A percentile compares a stretch with the other conserved stretches of the same genome.
These are phyloP conservation scores for Perdita meconis DNA, from an alignment of 2,888 invertebrate species.

Conservation along the genomic window DNA sequence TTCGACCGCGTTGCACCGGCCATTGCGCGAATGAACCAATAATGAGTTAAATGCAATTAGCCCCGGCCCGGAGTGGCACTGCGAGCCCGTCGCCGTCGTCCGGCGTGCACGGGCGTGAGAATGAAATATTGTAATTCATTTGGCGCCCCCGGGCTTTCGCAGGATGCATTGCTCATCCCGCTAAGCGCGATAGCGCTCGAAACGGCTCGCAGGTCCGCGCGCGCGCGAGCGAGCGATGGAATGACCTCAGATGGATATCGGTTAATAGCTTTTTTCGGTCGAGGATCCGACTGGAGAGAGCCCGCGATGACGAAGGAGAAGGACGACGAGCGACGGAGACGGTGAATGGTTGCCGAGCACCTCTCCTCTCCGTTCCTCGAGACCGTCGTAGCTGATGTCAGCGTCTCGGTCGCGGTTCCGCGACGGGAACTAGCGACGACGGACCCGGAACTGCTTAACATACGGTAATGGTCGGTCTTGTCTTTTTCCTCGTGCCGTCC, in stretches of 20 bases:
- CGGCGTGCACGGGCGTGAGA: slow-evolving; percentile 73
- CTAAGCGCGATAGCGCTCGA: slow-evolving; percentile 73
- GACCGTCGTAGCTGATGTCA: slow-evolving; percentile 6
- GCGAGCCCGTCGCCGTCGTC: slow-evolving; percentile 62
- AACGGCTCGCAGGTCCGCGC: slow-evolving; percentile 55
- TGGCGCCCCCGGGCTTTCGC: slow-evolving; percentile 75
- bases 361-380: slow-evolving; percentile 8
- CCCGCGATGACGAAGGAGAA: slow-evolving; percentile 6
- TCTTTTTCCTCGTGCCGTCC: slow-evolving; percentile 50
- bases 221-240: slow-evolving; percentile 72
- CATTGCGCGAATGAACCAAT: slow-evolving; percentile 63
- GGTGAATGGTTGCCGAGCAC: slow-evolving; percentile 52
- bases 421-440: slow-evolving; percentile 8
- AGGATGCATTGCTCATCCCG: slow-evolving; percentile 74
- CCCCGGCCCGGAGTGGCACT: slow-evolving; percentile 49
- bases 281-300: slow-evolving; percentile 64
- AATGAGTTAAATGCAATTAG: slow-evolving; percentile 75
- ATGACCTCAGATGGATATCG: slow-evolving; percentile 82
- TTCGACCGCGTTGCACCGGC: not conserved
- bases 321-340: not conserved
- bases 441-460: slow-evolving; percentile 69
- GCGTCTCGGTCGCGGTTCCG: not conserved
- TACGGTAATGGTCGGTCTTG: slow-evolving; percentile 66
- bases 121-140: slow-evolving; percentile 80
- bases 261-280: slow-evolving; percentile 81